phyloP scores from a whole-genome alignment of 1,140 invertebrate species.

The Brachystomella parvula region DNA sequence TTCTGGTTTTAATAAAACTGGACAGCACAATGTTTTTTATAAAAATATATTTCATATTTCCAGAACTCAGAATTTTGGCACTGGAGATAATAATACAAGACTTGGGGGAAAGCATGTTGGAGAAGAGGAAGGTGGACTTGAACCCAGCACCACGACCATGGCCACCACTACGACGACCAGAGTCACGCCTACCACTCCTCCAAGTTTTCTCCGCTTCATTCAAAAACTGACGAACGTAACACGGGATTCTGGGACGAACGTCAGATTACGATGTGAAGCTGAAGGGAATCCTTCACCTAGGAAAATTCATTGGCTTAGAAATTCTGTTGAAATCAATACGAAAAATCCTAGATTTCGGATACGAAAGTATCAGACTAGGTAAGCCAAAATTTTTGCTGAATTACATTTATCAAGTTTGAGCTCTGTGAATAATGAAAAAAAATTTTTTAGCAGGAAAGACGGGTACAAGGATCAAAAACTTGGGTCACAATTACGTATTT shows the following conservation, averaged over 20 bases:
- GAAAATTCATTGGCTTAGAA: conserved; percentile 54
- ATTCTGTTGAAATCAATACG: conserved; percentile 22
- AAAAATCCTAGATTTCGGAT: conserved; percentile 48
- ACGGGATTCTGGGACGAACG: conserved; percentile 52
- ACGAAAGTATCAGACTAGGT: conserved; percentile 40
- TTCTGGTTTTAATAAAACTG: neutral
- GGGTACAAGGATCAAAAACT: conserved; percentile 17
- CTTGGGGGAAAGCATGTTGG: neutral
- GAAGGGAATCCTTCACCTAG: conserved; percentile 49
- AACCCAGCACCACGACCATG: neutral
- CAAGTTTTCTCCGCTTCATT: conserved; percentile 39
- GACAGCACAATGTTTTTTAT: neutral
- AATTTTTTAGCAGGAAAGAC: neutral
- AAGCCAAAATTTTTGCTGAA: neutral
- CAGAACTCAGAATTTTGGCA: neutral
- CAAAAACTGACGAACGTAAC: conserved; percentile 53
- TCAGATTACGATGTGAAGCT: conserved; percentile 60
- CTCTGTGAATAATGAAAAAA: too few relatives aligned
- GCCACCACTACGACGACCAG: neutral
- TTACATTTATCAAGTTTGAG: neutral
- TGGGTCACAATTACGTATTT: conserved; percentile 52
- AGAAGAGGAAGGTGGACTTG: too few relatives aligned
- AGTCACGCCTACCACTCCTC: conserved; percentile 2
- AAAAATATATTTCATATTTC: neutral
- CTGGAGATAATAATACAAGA: conserved; percentile 8